Conservation (phyloP, 2,888 invertebrate species). For the Zhuqinia jingwanae region DNA sequence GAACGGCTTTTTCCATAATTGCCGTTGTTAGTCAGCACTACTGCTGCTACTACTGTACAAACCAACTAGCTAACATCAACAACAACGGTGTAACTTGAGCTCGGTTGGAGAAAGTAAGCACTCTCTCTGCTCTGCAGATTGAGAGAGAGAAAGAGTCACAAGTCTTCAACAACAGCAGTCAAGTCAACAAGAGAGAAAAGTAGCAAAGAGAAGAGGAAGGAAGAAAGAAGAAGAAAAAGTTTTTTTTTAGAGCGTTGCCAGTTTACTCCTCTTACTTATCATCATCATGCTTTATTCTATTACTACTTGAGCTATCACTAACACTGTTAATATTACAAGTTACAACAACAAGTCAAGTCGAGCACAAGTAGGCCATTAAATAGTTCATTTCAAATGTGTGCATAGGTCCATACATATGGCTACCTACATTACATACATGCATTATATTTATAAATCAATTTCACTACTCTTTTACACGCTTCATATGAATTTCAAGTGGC, state of each 20-base stretch:
- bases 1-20: slow-evolving; percentile 50
- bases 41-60: no score
- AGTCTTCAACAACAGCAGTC: slow-evolving; percentile 27
- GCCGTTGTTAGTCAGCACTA: slow-evolving; percentile 55
- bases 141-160: slow-evolving; percentile 16
- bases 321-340: not conserved
- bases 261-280: not conserved
- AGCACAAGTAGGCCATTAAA: slow-evolving; percentile 55
- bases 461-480: not conserved
- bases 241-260: slow-evolving; percentile 59
- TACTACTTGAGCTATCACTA: slow-evolving; percentile 34
- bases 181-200: slow-evolving; percentile 34
- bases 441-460: not conserved
- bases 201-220: slow-evolving; percentile 1
- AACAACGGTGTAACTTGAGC: no score
- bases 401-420: not conserved
- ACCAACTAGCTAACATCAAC: no score
- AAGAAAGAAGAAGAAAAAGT: no score
- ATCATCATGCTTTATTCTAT: slow-evolving; percentile 7
- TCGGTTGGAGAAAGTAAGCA: no score
- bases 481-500: slow-evolving; percentile 28
- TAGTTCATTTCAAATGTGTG: slow-evolving; percentile 43
- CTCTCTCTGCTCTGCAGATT: not conserved
- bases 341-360: slow-evolving; percentile 50
- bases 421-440: not conserved